phyloP scores from a whole-genome alignment of 2,888 invertebrate genomes.

The Ennomos erosarius region DNA sequence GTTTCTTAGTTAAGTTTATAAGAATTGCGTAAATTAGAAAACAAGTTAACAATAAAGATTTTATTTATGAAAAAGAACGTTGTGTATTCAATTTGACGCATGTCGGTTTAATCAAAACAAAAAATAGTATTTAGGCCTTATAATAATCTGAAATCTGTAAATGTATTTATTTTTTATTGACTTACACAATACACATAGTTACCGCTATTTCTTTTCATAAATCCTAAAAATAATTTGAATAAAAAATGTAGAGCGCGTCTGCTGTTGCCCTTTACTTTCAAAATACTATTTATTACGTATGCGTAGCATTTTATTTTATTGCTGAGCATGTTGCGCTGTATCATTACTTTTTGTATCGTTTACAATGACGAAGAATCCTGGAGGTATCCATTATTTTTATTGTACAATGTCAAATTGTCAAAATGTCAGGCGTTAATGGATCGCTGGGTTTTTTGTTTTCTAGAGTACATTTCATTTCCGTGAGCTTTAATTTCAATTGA shows the following conservation, averaged over 20 bases:
- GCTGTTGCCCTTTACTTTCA: neutral
- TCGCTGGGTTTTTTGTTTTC: conserved; percentile 17
- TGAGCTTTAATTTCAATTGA: conserved; percentile 27
- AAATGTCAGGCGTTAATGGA: conserved; percentile 27
- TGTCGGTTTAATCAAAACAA: no score
- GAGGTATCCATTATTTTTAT: conserved; percentile 26
- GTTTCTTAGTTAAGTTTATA: no score
- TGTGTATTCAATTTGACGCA: no score
- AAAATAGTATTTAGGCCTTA: no score
- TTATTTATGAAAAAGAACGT: no score
- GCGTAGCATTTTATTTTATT: conserved; percentile 17
- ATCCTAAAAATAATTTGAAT: neutral
- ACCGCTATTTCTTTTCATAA: no score
- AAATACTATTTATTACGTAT: conserved; percentile 13
- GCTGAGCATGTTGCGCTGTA: neutral
- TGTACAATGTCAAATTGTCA: conserved; percentile 33
- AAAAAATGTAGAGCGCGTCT: conserved; percentile 2
- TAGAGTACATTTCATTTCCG: conserved; percentile 17
- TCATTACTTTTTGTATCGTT: neutral
- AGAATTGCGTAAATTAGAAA: no score
- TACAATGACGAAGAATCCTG: conserved; percentile 37
- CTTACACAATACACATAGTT: no score
- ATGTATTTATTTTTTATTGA: no score
- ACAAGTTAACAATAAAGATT: no score
- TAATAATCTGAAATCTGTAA: no score